Percentiles rank a stretch among this genome's conserved stretches.
Conservation (phyloP, 2,113 vertebrate genomes). For the Pseudonaja textilis region DNA sequence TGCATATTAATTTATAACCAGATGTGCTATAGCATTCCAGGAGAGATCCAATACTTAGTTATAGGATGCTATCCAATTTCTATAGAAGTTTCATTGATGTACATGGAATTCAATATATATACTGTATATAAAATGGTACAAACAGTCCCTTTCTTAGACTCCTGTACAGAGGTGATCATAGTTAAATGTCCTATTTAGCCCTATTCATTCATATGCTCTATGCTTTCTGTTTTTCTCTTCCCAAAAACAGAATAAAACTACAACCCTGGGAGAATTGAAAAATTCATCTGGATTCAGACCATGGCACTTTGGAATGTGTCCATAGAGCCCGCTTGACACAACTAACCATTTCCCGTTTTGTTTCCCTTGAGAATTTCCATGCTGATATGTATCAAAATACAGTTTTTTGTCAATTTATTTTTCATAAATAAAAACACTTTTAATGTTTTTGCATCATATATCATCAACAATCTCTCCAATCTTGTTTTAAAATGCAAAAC, state of each 20-base stretch:
- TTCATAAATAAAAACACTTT: constrained; percentile 5
- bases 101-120: background rate
- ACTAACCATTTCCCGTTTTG: constrained; percentile 11
- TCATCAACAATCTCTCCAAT: constrained; percentile 9
- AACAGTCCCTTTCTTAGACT: background rate
- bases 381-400: constrained; percentile 22
- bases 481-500: constrained; percentile 8
- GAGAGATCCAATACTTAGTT: background rate
- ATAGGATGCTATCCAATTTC: background rate
- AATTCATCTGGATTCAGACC: constrained; percentile 18
- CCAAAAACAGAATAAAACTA: background rate
- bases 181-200: background rate
- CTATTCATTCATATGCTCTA: background rate
- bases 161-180: background rate
- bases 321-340: constrained; percentile 5
- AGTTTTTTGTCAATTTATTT: constrained; percentile 2
- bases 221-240: background rate
- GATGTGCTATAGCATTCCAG: background rate
- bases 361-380: constrained; percentile 18
- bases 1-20: background rate
- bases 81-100: background rate
- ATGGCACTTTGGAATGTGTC: constrained; percentile 13
- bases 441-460: constrained; percentile 8
- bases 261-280: constrained; percentile 20
- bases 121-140: background rate